Conservation (phyloP, 2,113 vertebrate species). For the Takifugu flavidus region DNA sequence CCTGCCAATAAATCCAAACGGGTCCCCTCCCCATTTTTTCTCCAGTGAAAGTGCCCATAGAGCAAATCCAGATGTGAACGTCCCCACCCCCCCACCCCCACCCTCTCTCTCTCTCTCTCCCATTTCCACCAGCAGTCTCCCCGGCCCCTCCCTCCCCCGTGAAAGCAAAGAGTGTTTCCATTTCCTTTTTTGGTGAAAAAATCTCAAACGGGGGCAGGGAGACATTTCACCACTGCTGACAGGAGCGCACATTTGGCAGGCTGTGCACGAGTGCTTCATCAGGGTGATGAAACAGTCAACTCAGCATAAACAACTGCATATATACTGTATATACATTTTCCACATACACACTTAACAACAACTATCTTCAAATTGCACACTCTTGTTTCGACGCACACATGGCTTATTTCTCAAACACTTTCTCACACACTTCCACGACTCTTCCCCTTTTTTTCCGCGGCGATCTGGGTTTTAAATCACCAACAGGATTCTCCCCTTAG, state of each 20-base stretch:
- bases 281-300: constrained; percentile 61
- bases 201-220: constrained; percentile 77
- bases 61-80: constrained; percentile 94
- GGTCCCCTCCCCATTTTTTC: constrained; percentile 43
- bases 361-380: constrained; percentile 9
- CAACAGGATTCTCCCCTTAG: constrained; percentile 30
- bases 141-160: constrained; percentile 48
- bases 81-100: constrained; percentile 48
- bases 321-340: background rate
- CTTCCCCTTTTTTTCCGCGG: background rate
- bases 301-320: constrained; percentile 61
- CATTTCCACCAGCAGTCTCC: constrained; percentile 49
- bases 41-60: constrained; percentile 79
- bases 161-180: constrained; percentile 79
- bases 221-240: constrained; percentile 54
- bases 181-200: constrained; percentile 99
- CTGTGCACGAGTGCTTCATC: constrained; percentile 61
- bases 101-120: constrained; percentile 56
- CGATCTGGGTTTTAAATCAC: constrained; percentile 13
- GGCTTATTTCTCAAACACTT: constrained; percentile 31
- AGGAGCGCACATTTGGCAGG: constrained; percentile 62
- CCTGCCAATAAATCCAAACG: constrained; percentile 64
- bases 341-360: background rate
- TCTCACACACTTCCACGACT: constrained; percentile 23
- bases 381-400: constrained; percentile 2